Evolutionary conservation across 2,113 vertebrate genomes (phyloP).

Genomic region (Collichthys lucidus): DNA sequence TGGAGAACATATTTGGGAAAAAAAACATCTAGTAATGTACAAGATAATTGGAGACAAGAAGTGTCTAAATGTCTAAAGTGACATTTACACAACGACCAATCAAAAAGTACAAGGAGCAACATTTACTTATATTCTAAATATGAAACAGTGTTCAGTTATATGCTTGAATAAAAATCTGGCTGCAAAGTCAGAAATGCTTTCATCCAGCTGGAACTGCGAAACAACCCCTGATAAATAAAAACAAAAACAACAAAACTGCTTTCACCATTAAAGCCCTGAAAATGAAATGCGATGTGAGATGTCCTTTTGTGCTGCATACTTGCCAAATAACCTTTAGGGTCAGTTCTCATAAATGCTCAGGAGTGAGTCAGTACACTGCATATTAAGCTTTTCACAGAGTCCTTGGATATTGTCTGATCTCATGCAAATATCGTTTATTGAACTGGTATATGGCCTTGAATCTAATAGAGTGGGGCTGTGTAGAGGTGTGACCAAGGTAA

Average conservation of each 20-base stretch:
- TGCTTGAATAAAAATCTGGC: background rate
- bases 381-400: background rate
- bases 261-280: background rate
- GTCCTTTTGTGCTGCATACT: background rate
- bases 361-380: background rate
- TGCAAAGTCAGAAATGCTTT: background rate
- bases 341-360: background rate
- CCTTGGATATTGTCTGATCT: conserved; percentile 8
- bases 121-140: background rate
- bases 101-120: background rate
- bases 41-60: background rate
- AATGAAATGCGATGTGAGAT: too few species aligned
- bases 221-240: background rate
- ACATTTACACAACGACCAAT: background rate
- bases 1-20: background rate
- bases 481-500: background rate
- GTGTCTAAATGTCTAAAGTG: too few species aligned
- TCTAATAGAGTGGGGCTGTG: background rate
- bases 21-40: background rate
- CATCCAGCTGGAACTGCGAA: background rate
- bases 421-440: background rate
- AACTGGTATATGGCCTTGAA: conserved; percentile 7
- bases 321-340: background rate
- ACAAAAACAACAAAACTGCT: background rate
- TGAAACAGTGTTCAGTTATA: background rate